phyloP scores from a whole-genome alignment of 2,797 vertebrate genomes.

The Merluccius polli region DNA sequence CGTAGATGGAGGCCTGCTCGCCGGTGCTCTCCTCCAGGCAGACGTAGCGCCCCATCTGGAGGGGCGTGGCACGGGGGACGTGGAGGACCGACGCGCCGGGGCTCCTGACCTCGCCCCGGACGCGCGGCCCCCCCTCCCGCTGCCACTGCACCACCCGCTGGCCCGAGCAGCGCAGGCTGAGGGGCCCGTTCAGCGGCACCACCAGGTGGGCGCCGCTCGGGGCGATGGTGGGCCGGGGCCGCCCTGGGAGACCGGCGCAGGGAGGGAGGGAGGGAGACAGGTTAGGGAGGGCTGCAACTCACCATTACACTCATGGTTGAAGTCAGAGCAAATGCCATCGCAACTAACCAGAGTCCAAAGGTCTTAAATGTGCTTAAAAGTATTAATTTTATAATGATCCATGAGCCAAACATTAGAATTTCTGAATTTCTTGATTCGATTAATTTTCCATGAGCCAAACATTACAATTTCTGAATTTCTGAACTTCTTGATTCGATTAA shows the following conservation, averaged over 20 bases:
- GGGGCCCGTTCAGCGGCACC: constrained; percentile 66
- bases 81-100: constrained; percentile 46
- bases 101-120: constrained; percentile 40
- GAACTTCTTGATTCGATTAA: too few relatives aligned
- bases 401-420: too few relatives aligned
- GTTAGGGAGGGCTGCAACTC: neutral
- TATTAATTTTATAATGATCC: too few relatives aligned
- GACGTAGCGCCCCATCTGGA: constrained; percentile 79
- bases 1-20: constrained; percentile 77
- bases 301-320: too few relatives aligned
- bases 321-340: too few relatives aligned
- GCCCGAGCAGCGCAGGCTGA: constrained; percentile 75
- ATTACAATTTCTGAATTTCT: too few relatives aligned
- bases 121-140: constrained; percentile 67
- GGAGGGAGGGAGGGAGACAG: neutral
- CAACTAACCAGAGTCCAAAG: too few relatives aligned
- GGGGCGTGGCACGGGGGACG: constrained; percentile 56
- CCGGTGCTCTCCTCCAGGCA: constrained; percentile 74
- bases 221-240: constrained; percentile 66
- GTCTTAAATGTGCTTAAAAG: too few relatives aligned
- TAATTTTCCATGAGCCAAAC: too few relatives aligned
- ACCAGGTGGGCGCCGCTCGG: constrained; percentile 66
- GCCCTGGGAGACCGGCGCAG: constrained; percentile 43
- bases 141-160: constrained; percentile 76
- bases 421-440: too few relatives aligned